A percentile compares a stretch with the other conserved stretches of the same genome.
Conservation (phyloP, 2,888 invertebrate genomes). For the Prosopocoilus inquinatus region DNA sequence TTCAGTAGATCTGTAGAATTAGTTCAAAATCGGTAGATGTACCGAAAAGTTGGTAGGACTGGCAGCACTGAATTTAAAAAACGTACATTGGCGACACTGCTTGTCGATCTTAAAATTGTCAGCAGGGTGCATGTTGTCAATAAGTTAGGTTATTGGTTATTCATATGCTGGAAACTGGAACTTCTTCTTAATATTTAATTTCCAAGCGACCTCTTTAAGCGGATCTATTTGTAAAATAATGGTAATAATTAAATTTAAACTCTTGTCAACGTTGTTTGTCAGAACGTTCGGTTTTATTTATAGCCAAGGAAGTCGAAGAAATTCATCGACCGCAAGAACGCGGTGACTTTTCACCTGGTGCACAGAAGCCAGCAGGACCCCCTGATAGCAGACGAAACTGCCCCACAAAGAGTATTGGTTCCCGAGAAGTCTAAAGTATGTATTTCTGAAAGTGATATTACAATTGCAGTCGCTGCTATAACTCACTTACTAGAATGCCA, state of each 20-base stretch:
- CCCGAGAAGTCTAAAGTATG: slow-evolving; percentile 47
- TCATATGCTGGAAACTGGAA: no score
- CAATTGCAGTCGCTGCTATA: not conserved
- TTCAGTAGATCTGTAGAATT: no score
- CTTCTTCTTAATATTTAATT: not conserved
- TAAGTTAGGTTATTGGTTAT: no score
- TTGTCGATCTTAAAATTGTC: no score
- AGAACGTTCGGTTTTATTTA: slow-evolving; percentile 8
- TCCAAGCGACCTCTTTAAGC: not conserved
- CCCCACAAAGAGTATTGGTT: slow-evolving; percentile 81
- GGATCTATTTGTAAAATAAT: not conserved
- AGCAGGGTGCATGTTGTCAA: no score
- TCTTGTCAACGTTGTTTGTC: not conserved
- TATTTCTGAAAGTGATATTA: slow-evolving; percentile 18
- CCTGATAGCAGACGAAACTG: slow-evolving; percentile 80
- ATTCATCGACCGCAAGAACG: slow-evolving; percentile 89
- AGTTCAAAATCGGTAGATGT: no score
- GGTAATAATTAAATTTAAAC: not conserved
- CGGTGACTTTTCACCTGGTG: slow-evolving; percentile 88
- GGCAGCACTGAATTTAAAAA: no score
- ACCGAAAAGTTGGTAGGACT: no score
- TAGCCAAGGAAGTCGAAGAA: slow-evolving; percentile 71
- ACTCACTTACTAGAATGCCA: slow-evolving; percentile 36
- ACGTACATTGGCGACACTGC: no score
- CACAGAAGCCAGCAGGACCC: slow-evolving; percentile 95